Conservation (phyloP, 2,113 vertebrate genomes). For the Bungarus multicinctus region DNA sequence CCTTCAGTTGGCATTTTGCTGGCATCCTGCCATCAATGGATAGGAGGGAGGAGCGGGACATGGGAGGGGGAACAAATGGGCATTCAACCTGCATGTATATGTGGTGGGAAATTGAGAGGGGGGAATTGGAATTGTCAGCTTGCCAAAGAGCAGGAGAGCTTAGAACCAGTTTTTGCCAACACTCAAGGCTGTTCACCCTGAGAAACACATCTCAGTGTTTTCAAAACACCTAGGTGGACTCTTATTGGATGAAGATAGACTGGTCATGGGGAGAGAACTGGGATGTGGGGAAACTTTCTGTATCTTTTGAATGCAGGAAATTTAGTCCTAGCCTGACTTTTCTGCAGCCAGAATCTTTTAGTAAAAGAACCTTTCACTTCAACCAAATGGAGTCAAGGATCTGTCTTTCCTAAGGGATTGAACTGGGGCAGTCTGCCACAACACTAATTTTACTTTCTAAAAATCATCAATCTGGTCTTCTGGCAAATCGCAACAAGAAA, state of each 20-base stretch:
- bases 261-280: too few species aligned
- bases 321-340: too few species aligned
- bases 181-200: not conserved
- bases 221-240: too few species aligned
- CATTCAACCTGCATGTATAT: not conserved
- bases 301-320: too few species aligned
- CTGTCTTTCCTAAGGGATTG: not conserved
- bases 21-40: not conserved
- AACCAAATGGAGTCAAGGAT: not conserved
- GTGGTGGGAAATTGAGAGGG: too few species aligned
- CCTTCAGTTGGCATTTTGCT: not conserved
- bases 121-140: too few species aligned
- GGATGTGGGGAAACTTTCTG: too few species aligned
- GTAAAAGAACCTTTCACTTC: not conserved
- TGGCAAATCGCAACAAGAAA: not conserved
- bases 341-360: too few species aligned
- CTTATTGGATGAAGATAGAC: too few species aligned
- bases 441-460: not conserved
- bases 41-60: not conserved
- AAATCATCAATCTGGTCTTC: not conserved
- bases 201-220: not conserved
- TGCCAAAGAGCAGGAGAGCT: not conserved
- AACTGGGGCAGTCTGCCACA: not conserved
- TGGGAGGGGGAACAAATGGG: not conserved
- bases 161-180: not conserved